Percentiles rank a stretch among this genome's conserved stretches.
These are phyloP conservation scores for Pluvianellus socialis DNA, from an alignment of 2,113 vertebrate species.

Conservation along the genomic window DNA sequence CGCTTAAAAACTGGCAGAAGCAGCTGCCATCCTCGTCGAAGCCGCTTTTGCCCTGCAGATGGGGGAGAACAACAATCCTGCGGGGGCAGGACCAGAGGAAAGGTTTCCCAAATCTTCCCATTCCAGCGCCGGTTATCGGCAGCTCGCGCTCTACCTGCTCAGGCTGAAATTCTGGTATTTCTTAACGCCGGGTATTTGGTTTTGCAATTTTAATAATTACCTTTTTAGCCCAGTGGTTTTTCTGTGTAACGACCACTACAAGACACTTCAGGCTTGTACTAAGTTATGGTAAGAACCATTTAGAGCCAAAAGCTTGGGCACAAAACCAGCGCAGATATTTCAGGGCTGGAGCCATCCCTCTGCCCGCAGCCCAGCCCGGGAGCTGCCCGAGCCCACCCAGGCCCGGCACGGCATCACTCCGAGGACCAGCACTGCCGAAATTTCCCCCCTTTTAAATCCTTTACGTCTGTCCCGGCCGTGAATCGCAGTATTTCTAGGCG, in stretches of 20 bases:
- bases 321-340: fast-evolving
- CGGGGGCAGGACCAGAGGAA: not conserved
- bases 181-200: not conserved
- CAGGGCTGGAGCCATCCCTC: not conserved
- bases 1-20: not conserved
- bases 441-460: not conserved
- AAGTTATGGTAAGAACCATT: fast-evolving
- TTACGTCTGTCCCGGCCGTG: not conserved
- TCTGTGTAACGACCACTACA: fast-evolving
- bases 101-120: not conserved
- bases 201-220: conserved; percentile 27
- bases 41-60: not conserved
- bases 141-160: conserved; percentile 8
- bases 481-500: not conserved
- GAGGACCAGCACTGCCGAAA: not conserved
- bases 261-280: not conserved
- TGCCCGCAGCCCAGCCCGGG: not conserved
- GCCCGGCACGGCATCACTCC: not conserved
- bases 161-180: conserved; percentile 44
- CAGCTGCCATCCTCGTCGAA: not conserved
- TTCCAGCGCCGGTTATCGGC: not conserved
- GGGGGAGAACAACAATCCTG: not conserved
- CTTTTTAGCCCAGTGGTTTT: not conserved
- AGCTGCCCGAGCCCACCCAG: not conserved
- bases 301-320: not conserved